Evolutionary conservation across 2,797 vertebrate species (phyloP), one percentile per base, ranked within the genome.

Genomic region (Cossypha heuglini): DNA sequence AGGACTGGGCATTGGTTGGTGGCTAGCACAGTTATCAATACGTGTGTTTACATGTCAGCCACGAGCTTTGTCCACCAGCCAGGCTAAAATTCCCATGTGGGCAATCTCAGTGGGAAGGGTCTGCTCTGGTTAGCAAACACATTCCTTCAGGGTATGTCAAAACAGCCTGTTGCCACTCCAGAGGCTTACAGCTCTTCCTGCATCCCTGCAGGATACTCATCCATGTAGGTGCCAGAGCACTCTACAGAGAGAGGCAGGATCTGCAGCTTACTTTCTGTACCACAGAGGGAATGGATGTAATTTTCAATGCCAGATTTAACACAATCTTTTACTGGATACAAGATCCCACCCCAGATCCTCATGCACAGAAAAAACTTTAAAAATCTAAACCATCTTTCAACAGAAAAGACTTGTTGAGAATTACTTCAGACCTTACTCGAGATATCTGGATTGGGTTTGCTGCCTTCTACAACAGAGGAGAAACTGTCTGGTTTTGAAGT

Each of bases 71-170:
- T 79, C 26, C 38, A 76, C 42, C 89, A 95, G 71, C 62, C 43
- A 66, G 80, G 43, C 72, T 75, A 2, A 0, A 62, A 83, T 72
- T 72, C 83, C 80, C 75, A 20, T 24, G 64, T 25, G 77, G 64
- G 51, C 46, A 74, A 16, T 73, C 45, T 49, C 15, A 17, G 28
- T 59, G 38, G 78, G 64, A 92, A 82, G 61, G 78, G 29, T 69
- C 93, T 92, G 86, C 46, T 72, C 57, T 64, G 51, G 29, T 55
- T 29, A 80, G 66, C 40, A 29, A 85, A 77, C 12, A 22, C 88
- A 88, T 86, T 94, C 90, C 78, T 87, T 51, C 82, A 63, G 63
- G 5, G 9, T 55, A 59, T 79, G 58, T 87, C 73, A 91, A 79
- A 94, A 88, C 51, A 68, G 28, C 0, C 71, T 80, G 67, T 10